A percentile compares a stretch with the other conserved stretches of the same genome.
Conservation (phyloP, 2,888 invertebrate genomes). For the Lordiphosa andalusiaca region DNA sequence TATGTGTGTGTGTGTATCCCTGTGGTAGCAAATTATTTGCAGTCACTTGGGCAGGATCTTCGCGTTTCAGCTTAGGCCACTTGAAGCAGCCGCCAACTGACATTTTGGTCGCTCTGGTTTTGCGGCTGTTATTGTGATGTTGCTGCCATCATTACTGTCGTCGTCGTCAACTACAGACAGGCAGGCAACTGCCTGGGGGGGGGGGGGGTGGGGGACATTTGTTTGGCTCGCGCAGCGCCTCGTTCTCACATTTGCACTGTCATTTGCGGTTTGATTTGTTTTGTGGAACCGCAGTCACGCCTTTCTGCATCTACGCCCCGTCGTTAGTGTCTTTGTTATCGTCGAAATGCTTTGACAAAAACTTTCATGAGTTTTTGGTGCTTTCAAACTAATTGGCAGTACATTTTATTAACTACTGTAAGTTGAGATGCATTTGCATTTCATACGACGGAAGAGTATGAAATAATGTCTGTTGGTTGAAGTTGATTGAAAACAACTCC, state of each 20-base stretch:
- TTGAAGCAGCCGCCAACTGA: conserved; percentile 30
- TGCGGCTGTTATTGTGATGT: conserved; percentile 42
- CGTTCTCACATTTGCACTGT: conserved; percentile 57
- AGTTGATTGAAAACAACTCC: not conserved
- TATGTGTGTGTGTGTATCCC: conserved; percentile 2
- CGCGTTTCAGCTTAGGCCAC: conserved; percentile 35
- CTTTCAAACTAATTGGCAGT: conserved; percentile 51
- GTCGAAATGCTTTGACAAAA: too few relatives aligned
- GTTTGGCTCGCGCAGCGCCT: conserved; percentile 21
- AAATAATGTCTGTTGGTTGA: too few relatives aligned
- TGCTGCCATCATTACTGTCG: conserved; percentile 65
- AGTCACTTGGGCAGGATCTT: conserved; percentile 53
- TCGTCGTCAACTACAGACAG: conserved; percentile 38
- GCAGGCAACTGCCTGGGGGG: conserved; percentile 9
- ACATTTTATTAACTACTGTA: conserved; percentile 23
- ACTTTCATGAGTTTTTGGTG: conserved; percentile 46
- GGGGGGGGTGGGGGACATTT: too few relatives aligned
- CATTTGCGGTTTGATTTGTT: conserved; percentile 64
- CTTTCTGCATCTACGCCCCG: conserved; percentile 6
- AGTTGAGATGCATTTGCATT: conserved; percentile 12
- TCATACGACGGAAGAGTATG: too few relatives aligned
- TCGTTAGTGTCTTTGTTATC: conserved; percentile 7
- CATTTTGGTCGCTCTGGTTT: conserved; percentile 45
- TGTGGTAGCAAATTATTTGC: conserved; percentile 47
- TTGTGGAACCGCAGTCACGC: conserved; percentile 27